Evolutionary conservation across 2,113 vertebrate species (phyloP), one percentile per base, ranked within the genome.

Genomic region (Corydoras sp.): DNA sequence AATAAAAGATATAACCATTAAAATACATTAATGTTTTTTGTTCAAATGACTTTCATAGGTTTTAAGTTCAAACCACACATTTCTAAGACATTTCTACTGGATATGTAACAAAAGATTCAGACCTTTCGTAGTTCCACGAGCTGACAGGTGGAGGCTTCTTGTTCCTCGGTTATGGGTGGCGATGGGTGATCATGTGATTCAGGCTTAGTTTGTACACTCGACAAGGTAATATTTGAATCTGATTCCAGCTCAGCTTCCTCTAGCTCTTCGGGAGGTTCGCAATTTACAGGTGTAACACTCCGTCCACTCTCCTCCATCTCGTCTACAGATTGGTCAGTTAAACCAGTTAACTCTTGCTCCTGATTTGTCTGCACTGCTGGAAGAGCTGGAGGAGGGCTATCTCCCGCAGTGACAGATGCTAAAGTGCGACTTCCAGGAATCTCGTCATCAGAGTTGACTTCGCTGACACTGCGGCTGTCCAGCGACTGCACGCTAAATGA

Each of bases 361-460:
- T 71, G 64, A 1, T n/a, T 59, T 50, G 63, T 66, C 59, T 49
- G 63, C 1, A 49, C 31, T 0, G 35, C 31, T 29, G 68, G 55
- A 13, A 70, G 62, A 0, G 55, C 48, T 10, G 64, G 35, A 10
- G 68, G 69, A 3, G 82, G 71, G 56, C 87, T 68, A 69, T 91
- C 66, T 62, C 83, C 88, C 14, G 89, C 83, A 0, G 89, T 81
- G 0, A 92, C 85, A 10, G 95, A 94, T 0, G 87, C 90, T 14
- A 93, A 87, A 10, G 92, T 90, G 81, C 90, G 92, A 77, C 89
- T 93, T 58, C 92, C 92, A 0, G 97, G 89, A 30, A 93, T 84
- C 24, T 99, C 97, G 18, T 99, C 97, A 31, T 99, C 97, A 0
- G 97, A 99, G 83, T 99, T 99, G 43, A 99, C 95, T 83, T 99